Evolutionary conservation across 1,140 invertebrate genomes (phyloP).

Genomic region (Apis laboriosa): DNA sequence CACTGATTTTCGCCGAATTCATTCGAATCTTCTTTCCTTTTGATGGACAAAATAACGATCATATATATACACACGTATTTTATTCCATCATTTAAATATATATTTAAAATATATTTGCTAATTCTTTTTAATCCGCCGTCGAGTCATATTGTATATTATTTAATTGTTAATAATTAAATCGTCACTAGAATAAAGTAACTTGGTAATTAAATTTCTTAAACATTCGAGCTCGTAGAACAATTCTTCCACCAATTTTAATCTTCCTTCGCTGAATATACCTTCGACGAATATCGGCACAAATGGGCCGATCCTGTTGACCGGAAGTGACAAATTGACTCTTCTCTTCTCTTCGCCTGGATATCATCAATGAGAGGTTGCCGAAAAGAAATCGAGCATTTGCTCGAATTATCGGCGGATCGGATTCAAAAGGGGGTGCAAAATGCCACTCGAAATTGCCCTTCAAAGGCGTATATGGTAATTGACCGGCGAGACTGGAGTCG

Average conservation of each 20-base stretch:
- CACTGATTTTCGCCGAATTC: too few species aligned
- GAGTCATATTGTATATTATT: too few species aligned
- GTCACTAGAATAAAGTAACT: too few species aligned
- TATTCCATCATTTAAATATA: too few species aligned
- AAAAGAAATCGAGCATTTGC: neutral
- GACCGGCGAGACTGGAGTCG: neutral
- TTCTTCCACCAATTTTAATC: neutral
- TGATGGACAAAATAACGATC: too few species aligned
- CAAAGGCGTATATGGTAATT: constrained; percentile 17
- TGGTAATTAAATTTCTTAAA: too few species aligned
- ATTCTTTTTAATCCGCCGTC: too few species aligned
- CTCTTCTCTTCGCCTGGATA: neutral
- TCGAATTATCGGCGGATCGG: neutral
- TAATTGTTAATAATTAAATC: too few species aligned
- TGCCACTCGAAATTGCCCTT: neutral
- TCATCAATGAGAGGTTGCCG: neutral
- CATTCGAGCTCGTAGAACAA: too few species aligned
- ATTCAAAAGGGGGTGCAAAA: neutral
- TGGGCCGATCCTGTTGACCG: neutral
- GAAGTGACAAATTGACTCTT: neutral
- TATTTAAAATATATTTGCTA: too few species aligned
- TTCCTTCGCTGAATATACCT: neutral
- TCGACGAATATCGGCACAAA: neutral
- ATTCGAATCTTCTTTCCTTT: too few species aligned
- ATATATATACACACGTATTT: too few species aligned